A percentile compares a stretch with the other conserved stretches of the same genome.
These are phyloP conservation scores for Tenualosa ilisha DNA, from an alignment of 2,797 vertebrate genomes.

Conservation along the genomic window DNA sequence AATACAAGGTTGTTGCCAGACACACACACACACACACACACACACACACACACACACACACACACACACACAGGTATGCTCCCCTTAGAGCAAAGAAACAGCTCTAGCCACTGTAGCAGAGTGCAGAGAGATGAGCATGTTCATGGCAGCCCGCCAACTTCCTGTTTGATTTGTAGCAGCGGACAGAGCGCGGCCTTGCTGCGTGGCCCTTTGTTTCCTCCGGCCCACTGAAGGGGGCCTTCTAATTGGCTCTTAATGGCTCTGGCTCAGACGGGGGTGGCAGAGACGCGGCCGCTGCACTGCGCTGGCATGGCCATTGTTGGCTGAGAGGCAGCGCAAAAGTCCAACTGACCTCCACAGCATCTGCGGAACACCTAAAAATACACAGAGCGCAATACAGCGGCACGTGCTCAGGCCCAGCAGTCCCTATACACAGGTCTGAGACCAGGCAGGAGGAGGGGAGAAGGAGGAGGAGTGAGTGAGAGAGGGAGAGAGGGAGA, in stretches of 20 bases:
- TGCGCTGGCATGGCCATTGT: background rate
- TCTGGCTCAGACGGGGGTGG: conserved; percentile 23
- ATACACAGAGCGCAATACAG: too few relatives aligned
- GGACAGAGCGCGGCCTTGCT: conserved; percentile 54
- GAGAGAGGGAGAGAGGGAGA: background rate
- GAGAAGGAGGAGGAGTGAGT: background rate
- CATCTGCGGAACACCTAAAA: too few relatives aligned
- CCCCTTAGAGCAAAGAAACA: conserved; percentile 24
- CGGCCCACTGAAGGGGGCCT: conserved; percentile 67
- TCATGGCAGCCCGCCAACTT: conserved; percentile 63
- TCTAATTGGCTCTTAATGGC: conserved; percentile 77
- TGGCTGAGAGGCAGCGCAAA: background rate
- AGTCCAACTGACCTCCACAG: too few relatives aligned
- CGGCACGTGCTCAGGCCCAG: too few relatives aligned
- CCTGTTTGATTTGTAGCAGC: conserved; percentile 67
- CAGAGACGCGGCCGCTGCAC: background rate
- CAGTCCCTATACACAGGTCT: too few relatives aligned
- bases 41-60: conserved; percentile 24
- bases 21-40: background rate
- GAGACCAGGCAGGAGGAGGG: background rate
- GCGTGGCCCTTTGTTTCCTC: conserved; percentile 68
- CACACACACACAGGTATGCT: conserved; percentile 18
- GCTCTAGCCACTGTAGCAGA: conserved; percentile 10
- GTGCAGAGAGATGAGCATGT: conserved; percentile 29
- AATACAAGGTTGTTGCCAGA: conserved; percentile 41